phyloP scores from a whole-genome alignment of 2,113 vertebrate genomes.

The Lota lota region DNA sequence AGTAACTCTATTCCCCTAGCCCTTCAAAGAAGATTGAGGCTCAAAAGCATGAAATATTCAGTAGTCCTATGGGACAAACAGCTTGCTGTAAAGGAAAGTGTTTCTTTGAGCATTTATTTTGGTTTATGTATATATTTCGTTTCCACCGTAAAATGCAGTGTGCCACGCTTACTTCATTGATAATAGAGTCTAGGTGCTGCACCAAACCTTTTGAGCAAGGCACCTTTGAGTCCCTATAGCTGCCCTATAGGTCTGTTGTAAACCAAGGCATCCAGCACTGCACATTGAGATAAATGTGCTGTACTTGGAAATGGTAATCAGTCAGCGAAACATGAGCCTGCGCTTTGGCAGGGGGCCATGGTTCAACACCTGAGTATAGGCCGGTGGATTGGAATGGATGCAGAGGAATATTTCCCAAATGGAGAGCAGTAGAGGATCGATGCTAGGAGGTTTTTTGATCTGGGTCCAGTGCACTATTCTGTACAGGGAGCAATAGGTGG shows the following conservation, averaged over 20 bases:
- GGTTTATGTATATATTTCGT: no score
- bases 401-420: conserved; percentile 40
- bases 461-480: conserved; percentile 15
- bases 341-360: conserved; percentile 17
- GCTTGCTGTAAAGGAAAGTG: conserved; percentile 38
- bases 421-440: conserved; percentile 48
- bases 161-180: no score
- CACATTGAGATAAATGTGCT: neutral
- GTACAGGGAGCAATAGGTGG: no score
- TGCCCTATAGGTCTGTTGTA: neutral
- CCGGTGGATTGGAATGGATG: conserved; percentile 35
- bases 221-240: no score
- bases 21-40: no score
- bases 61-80: conserved; percentile 32
- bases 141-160: no score
- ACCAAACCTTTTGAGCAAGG: no score
- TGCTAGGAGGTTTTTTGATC: conserved; percentile 50
- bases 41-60: conserved; percentile 48
- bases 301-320: conserved; percentile 39
- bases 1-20: no score
- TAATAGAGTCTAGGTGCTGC: no score
- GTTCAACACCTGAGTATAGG: conserved; percentile 14
- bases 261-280: neutral
- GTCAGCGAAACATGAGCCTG: conserved; percentile 45
- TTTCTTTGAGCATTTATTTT: conserved; percentile 10